Conservation (phyloP, 2,797 vertebrate genomes). For the Arctocebus calabarensis region DNA sequence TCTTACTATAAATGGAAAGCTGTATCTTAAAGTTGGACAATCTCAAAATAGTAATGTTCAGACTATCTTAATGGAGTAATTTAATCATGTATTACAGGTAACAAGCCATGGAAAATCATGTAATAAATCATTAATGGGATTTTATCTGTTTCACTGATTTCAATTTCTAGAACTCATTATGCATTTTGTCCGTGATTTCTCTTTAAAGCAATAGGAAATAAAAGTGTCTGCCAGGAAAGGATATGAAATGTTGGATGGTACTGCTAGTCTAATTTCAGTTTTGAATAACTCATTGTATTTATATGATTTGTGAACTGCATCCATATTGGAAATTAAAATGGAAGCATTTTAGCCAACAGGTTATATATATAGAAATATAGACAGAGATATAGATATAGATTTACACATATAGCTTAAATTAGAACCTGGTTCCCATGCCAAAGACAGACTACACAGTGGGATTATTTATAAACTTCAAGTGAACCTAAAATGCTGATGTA, state of each 20-base stretch:
- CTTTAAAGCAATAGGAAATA: constrained; percentile 48
- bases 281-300: constrained; percentile 9
- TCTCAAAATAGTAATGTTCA: constrained; percentile 45
- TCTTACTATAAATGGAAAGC: constrained; percentile 38
- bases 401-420: background rate
- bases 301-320: background rate
- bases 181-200: constrained; percentile 37
- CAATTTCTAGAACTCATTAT: constrained; percentile 58
- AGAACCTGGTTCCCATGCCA: background rate
- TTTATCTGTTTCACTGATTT: constrained; percentile 71
- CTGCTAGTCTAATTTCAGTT: background rate
- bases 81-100: constrained; percentile 69
- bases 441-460: constrained; percentile 5
- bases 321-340: constrained; percentile 8
- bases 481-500: background rate
- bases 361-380: background rate
- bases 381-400: background rate
- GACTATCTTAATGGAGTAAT: constrained; percentile 46
- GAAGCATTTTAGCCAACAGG: background rate
- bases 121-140: constrained; percentile 70
- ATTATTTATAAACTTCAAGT: constrained; percentile 5
- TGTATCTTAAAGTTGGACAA: constrained; percentile 40
- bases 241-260: background rate
- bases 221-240: constrained; percentile 6
- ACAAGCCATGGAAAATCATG: constrained; percentile 62